Evolutionary conservation across 2,113 vertebrate genomes (phyloP), one percentile per base, ranked within the genome.

Genomic region (Noturus placidus): DNA sequence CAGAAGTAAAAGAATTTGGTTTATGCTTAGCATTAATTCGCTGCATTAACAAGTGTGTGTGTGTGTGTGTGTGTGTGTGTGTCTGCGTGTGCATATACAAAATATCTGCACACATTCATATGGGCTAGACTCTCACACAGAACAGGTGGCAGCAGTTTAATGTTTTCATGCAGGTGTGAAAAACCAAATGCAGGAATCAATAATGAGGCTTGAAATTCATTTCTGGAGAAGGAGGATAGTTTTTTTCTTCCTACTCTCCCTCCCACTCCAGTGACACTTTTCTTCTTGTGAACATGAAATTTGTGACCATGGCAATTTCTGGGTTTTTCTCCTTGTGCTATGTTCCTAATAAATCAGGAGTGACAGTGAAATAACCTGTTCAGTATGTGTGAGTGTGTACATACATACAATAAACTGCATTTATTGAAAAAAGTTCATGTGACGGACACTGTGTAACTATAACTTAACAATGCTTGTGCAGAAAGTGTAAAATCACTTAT

Each of bases 121-220:
- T 76, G 79, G 81, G 85, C 86, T 63, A 57, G 57, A 85, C 76
- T 88, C 91, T 86, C 22, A 59, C 57, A 77, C 87, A 85, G 65
- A 69, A 13, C 33, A 88, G 82, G 84, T 57, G 78, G 90, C 35
- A 87, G 83, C 86, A 88, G 92, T 74, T 82, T 80, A 92, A 85
- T 90, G 90, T 93, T 93, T 93, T 89, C 90, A 79, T 56, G 86
- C 82, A 86, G 89, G 89, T 1, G 88, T 90, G 91, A 93, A 91
- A 82, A 25, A 70, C 42, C 67, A 87, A 91, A 90, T 89, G 42
- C 91, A 84, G 82, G 84, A 91, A 84, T 57, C 85, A 89, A 83
- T 92, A 91, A 94, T 93, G 92, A 93, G 93, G 91, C 95, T 92
- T 94, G 93, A 95, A 94, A 94, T 94, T 92, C 72, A 89, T 93